A percentile compares a stretch with the other conserved stretches of the same genome.
Evolutionary conservation across 2,113 vertebrate species (phyloP).

Genomic region (Tetraodon nigroviridis): DNA sequence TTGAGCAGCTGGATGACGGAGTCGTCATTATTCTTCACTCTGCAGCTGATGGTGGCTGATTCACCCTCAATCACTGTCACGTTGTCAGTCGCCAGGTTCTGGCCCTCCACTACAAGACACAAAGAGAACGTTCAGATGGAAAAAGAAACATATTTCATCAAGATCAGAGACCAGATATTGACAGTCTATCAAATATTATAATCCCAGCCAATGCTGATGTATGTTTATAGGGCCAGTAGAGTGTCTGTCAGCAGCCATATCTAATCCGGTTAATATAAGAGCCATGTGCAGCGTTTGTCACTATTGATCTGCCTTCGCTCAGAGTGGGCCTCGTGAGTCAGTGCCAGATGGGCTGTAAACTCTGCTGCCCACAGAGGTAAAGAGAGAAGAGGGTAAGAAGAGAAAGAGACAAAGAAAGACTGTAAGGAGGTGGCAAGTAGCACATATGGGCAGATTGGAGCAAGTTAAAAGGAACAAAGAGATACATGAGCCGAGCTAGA

Average conservation of each 20-base stretch:
- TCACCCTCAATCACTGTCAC: constrained; percentile 77
- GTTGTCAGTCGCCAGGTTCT: constrained; percentile 89
- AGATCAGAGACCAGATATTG: constrained; percentile 23
- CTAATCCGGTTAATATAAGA: constrained; percentile 70
- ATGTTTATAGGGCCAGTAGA: constrained; percentile 44
- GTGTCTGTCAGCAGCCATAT: constrained; percentile 57
- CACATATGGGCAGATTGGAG: constrained; percentile 37
- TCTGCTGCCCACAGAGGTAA: constrained; percentile 66
- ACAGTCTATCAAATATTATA: constrained; percentile 42
- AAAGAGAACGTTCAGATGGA: constrained; percentile 14
- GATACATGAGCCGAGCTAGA: constrained; percentile 47
- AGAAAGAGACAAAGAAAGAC: constrained; percentile 55
- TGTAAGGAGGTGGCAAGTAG: constrained; percentile 55
- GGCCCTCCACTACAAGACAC: constrained; percentile 70
- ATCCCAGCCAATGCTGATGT: constrained; percentile 15
- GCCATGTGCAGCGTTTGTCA: constrained; percentile 70
- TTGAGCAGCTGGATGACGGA: constrained; percentile 98
- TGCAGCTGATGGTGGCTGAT: constrained; percentile 76
- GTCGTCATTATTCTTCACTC: constrained; percentile 89
- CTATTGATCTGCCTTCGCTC: constrained; percentile 69
- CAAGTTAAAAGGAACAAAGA: constrained; percentile 21
- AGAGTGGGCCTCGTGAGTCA: constrained; percentile 64
- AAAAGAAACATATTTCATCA: neutral
- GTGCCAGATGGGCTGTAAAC: constrained; percentile 72
- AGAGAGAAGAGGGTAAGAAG: constrained; percentile 49